Evolutionary conservation across 2,888 invertebrate species (phyloP), one percentile per base, ranked within the genome.

Genomic region (Limnephilus auricula): DNA sequence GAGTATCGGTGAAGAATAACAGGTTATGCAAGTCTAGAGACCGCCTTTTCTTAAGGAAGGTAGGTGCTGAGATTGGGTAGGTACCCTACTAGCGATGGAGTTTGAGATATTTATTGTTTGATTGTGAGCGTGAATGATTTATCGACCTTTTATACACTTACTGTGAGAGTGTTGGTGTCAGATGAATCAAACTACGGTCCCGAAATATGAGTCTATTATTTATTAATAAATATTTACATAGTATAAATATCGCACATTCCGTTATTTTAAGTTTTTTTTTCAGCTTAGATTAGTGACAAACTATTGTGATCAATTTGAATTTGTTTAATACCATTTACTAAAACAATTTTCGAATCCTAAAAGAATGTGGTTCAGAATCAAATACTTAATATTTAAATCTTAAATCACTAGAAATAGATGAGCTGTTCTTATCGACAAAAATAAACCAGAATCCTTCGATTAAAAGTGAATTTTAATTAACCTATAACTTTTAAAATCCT

Each of bases 1-100:
- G 87, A 88, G 84, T 89, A 90, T 65, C 92, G 89, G 82, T 88
- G 89, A 90, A 79, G 91, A 79, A 91, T 84, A 92, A 92, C 91
- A 89, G 92, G 92, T 92, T 92, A 89, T 90, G 90, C 91, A 89
- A 92, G 92, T 92, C 84, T 89, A 82, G 89, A 92, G 92, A 90
- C 92, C 92, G 92, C 92, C 92, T 92, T 86, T 90, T 79, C 79
- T 86, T 89, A 91, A 90, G 79, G 90, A 89, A 87, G 91, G 83
- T 89, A 90, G 92, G 91, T 92, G 87, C 89, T 87, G 90, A 91
- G 90, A 89, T 82, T 45, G 90, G 45, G 86, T 79, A n/a, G 90
- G 79, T 86, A 84, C 84, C 78, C 79, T 13, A 25, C 86, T 50
- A 50, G 65, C 79, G 79, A 45, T 79, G 85, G 32, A 50, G 89